Evolutionary conservation across 2,888 invertebrate species (phyloP), one percentile per base, ranked within the genome.

Genomic region (Apodemia mormo): DNA sequence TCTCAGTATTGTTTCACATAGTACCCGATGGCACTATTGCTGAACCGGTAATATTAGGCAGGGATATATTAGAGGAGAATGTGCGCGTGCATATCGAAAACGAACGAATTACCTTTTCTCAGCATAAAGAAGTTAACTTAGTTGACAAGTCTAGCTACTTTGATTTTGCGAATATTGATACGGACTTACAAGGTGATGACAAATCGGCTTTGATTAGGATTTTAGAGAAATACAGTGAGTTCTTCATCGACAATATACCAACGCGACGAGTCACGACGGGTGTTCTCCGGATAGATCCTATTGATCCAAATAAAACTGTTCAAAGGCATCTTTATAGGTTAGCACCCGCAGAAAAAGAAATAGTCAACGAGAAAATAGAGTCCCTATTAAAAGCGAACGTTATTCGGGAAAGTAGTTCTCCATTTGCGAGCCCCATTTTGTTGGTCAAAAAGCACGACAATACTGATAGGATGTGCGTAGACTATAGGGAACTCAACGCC

Each of bases 321-420:
- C 22, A 54, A 54, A 54, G 54, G 22, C 54, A 54, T 54, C 54
- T n/a, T n/a, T 54, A 54, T 54, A 54, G 54, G 7, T 54, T 54
- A n/a, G 54, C 54, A n/a, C n/a, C n/a, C n/a, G n/a, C 54, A 5
- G n/a, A n/a, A 54, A 54, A 54, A 54, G n/a, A 54, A 54, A 22
- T 54, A 54, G n/a, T 54, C 22, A 54, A 54, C 54, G 22, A 54
- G 54, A 54, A 54, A 54, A 54, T 54, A 54, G 22, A 54, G 8
- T 54, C 54, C 54, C 22, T 54, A 54, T 54, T 54, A 54, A 14
- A 54, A 54, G 54, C 22, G 22, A 22, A 22, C 54, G n/a, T n/a
- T 54, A 54, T 54, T 54, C 54, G n/a, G n/a, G n/a, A 43, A 7
- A 43, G 43, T 9, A 43, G 43, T 43, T 43, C 43, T 43, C 9